These are phyloP conservation scores for Potamilus streckersoni DNA, from an alignment of 1,140 invertebrate genomes.

Conservation along the genomic window DNA sequence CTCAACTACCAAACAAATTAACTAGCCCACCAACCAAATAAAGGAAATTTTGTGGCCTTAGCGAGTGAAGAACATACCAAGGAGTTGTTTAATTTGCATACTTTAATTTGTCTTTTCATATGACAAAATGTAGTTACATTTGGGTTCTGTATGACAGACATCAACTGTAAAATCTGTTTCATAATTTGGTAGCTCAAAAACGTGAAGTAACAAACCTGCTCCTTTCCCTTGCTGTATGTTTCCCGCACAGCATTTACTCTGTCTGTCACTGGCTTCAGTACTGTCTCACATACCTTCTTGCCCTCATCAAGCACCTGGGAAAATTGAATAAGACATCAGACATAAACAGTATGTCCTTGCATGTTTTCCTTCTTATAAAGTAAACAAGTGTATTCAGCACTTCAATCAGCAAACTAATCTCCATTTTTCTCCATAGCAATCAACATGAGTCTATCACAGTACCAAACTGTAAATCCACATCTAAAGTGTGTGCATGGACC, in stretches of 20 bases:
- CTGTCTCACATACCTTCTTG: conserved; percentile 35
- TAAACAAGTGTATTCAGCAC: neutral
- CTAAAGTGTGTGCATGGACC: no score
- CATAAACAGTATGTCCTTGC: neutral
- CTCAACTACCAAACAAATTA: neutral
- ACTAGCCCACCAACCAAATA: neutral
- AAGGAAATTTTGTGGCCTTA: no score
- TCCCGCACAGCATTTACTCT: conserved; percentile 40
- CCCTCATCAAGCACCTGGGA: conserved; percentile 38
- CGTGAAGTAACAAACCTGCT: no score
- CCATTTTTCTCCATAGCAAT: neutral
- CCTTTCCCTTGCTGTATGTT: conserved; percentile 21
- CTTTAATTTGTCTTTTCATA: no score
- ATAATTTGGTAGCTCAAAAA: no score
- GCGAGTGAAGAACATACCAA: no score
- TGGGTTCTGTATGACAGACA: no score
- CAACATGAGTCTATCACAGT: neutral
- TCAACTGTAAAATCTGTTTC: no score
- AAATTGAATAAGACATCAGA: conserved; percentile 1
- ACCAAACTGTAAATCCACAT: neutral
- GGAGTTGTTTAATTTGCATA: no score
- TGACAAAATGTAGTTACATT: no score
- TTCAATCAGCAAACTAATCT: neutral
- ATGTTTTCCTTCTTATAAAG: neutral
- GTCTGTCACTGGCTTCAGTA: conserved; percentile 45